These are phyloP conservation scores for Beaufortia kweichowensis DNA, from an alignment of 2,113 vertebrate species.

Conservation along the genomic window DNA sequence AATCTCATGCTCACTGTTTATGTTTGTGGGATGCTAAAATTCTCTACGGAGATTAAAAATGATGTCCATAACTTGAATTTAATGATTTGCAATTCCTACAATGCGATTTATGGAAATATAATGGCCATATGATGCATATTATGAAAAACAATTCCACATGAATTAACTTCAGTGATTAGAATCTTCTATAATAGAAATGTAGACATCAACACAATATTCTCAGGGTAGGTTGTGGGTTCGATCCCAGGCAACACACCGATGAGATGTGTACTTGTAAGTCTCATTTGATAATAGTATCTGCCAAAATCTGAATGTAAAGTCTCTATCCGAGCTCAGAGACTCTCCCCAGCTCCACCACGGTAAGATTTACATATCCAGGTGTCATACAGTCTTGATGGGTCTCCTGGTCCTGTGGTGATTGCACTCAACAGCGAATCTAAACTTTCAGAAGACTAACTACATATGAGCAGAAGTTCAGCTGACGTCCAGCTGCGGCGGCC, in stretches of 20 bases:
- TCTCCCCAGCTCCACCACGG: not conserved
- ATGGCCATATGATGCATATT: not conserved
- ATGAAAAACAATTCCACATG: not conserved
- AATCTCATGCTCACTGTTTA: slow-evolving; percentile 11
- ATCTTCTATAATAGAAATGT: not conserved
- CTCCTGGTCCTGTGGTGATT: slow-evolving; percentile 5
- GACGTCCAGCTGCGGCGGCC: slow-evolving; percentile 31
- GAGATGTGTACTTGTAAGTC: too few relatives aligned
- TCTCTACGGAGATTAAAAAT: not conserved
- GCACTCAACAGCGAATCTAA: not conserved
- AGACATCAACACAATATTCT: not conserved
- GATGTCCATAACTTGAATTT: not conserved
- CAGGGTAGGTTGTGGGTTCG: too few relatives aligned
- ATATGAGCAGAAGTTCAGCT: not conserved
- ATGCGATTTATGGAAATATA: slow-evolving; percentile 11
- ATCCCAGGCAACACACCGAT: too few relatives aligned
- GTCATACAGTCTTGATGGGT: slow-evolving; percentile 7
- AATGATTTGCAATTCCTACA: slow-evolving; percentile 7
- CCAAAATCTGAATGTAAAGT: too few relatives aligned
- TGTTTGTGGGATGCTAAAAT: slow-evolving; percentile 3
- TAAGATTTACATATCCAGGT: slow-evolving; percentile 43
- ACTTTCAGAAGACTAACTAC: not conserved
- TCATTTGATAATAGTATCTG: too few relatives aligned
- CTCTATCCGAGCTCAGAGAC: slow-evolving; percentile 6
- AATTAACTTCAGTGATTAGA: slow-evolving; percentile 17